Evolutionary conservation across 2,888 invertebrate genomes (phyloP).

Genomic region (Uloborus plumipes): DNA sequence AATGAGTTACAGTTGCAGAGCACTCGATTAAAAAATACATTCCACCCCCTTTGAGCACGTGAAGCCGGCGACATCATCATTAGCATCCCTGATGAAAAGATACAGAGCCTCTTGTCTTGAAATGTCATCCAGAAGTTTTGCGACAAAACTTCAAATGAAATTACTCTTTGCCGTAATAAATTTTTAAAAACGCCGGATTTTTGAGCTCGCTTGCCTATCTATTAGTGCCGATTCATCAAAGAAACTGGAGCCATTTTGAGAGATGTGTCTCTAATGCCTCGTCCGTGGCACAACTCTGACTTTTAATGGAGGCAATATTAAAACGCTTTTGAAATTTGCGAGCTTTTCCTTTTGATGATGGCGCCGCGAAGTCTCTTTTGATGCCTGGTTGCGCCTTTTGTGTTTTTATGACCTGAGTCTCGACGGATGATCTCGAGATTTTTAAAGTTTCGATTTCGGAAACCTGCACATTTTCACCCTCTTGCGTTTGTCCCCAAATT

Average conservation of each 20-base stretch:
- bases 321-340: constrained; percentile 47
- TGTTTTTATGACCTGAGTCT: too few relatives aligned
- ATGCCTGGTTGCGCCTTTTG: neutral
- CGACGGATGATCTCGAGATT: too few relatives aligned
- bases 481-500: too few relatives aligned
- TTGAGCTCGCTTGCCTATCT: neutral
- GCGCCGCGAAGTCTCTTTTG: constrained; percentile 33
- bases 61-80: too few relatives aligned
- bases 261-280: constrained; percentile 5
- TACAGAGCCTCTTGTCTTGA: too few relatives aligned
- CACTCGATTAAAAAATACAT: too few relatives aligned
- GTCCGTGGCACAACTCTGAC: neutral
- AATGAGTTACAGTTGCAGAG: too few relatives aligned
- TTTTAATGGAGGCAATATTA: constrained; percentile 48
- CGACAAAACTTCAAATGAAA: constrained; percentile 3
- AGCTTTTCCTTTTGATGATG: constrained; percentile 33
- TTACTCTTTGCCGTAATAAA: constrained; percentile 4
- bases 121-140: neutral
- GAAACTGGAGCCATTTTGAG: neutral
- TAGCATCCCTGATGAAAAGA: too few relatives aligned
- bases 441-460: too few relatives aligned
- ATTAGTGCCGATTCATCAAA: constrained; percentile 3
- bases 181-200: constrained; percentile 4
- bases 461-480: too few relatives aligned
- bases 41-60: too few relatives aligned